Evolutionary conservation across 2,797 vertebrate genomes (phyloP).

Genomic region (Pitangus sulphuratus): DNA sequence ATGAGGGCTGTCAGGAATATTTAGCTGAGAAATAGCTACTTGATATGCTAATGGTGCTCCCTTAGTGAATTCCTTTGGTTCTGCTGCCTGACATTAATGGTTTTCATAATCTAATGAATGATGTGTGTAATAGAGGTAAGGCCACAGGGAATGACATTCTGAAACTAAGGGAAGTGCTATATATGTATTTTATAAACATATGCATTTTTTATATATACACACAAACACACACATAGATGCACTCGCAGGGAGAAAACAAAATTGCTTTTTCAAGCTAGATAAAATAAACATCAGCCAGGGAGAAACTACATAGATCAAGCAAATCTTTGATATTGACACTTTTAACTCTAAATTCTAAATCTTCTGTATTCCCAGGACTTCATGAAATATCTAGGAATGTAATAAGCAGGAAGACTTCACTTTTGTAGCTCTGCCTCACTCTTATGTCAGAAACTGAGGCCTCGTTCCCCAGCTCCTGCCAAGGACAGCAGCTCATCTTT

Average conservation of each 20-base stretch:
- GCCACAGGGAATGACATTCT: constrained; percentile 82
- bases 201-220: constrained; percentile 6
- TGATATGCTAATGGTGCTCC: constrained; percentile 89
- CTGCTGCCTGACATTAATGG: constrained; percentile 91
- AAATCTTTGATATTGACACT: not conserved
- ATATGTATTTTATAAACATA: constrained; percentile 45
- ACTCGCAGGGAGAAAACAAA: not conserved
- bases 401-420: not conserved
- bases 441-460: not conserved
- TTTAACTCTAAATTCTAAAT: not conserved
- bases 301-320: not conserved
- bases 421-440: not conserved
- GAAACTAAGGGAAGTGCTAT: constrained; percentile 68
- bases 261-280: constrained; percentile 9
- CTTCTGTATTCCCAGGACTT: not conserved
- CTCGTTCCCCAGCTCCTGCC: not conserved
- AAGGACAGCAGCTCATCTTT: not conserved
- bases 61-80: constrained; percentile 89
- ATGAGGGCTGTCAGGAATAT: constrained; percentile 90
- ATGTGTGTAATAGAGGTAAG: constrained; percentile 85
- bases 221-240: not conserved
- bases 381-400: not conserved
- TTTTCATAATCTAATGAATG: constrained; percentile 94
- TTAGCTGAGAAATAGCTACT: constrained; percentile 88
- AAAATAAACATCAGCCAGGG: not conserved